Evolutionary conservation across 2,888 invertebrate genomes (phyloP), one percentile per base, ranked within the genome.

Genomic region (Caenorhabditis wallacei): DNA sequence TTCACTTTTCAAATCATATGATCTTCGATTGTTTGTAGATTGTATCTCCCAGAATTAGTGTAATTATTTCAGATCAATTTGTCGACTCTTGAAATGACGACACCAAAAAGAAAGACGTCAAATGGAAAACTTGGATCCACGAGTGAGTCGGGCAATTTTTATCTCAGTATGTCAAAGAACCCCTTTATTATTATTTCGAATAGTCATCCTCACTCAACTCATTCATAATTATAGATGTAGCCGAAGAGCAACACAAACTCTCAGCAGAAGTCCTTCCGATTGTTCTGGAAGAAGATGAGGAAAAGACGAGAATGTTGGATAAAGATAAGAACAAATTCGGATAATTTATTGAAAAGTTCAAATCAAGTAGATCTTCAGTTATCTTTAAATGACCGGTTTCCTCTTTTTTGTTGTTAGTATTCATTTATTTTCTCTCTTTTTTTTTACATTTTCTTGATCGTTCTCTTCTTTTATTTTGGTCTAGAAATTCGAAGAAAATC

Each of bases 271-370:
- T 59, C 11, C 56, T 83, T 4, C 79, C 82, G 18, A 83, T 79
- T 63, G 79, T 83, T 20, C 40, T 83, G n/a, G 82, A 83, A 35
- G 82, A 83, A 18, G 82, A 82, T 24, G 82, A 82, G 64, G 78
- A 82, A 30, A 74, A 59, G 63, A 54, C 78, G 30, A 61, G 26
- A 24, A 69, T 78, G 78, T n/a, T 78, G 63, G 78, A 78, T 10
- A 78, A 78, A 46, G 78, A 78, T 18, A 78, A 70, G 43, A 30
- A 57, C 2, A 68, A 61, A 26, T 51, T 68, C 18, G 43, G 24
- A 22, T 35, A 59, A 30, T 10, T 8, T 24, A 18, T 43, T 1
- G 2, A 8, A 18, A 48, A 2, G 26, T 46, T 46, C 54, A 26
- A 53, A 54, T 20, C 22, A 3, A 26, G 11, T 61, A 63, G 71